These are phyloP conservation scores for Cydia splendana DNA, from an alignment of 1,140 invertebrate species.

Conservation along the genomic window DNA sequence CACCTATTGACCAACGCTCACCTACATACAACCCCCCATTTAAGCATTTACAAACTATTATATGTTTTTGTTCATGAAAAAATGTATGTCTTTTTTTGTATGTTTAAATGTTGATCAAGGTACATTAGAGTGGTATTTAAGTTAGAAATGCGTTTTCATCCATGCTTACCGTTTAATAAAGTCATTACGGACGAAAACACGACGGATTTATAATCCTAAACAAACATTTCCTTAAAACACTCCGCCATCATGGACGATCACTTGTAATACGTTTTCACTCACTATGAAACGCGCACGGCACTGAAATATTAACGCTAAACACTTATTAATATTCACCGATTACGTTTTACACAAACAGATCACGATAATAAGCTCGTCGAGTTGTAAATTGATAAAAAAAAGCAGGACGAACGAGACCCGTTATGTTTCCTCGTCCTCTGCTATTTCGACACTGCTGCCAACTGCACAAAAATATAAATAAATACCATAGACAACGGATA, in stretches of 20 bases:
- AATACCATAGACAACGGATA: slow-evolving; percentile 47
- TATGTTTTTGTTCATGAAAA: neutral
- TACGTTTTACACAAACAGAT: slow-evolving; percentile 57
- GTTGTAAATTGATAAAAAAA: slow-evolving; percentile 53
- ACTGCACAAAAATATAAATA: slow-evolving; percentile 62
- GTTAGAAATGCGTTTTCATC: neutral
- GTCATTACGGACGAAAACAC: slow-evolving; percentile 58
- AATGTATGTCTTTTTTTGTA: neutral
- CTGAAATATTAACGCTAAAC: slow-evolving; percentile 34
- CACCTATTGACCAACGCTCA: slow-evolving; percentile 16
- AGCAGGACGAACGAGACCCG: slow-evolving; percentile 56
- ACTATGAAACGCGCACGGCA: slow-evolving; percentile 35
- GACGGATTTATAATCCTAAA: slow-evolving; percentile 52
- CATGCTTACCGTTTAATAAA: slow-evolving; percentile 55
- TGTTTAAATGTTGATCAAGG: neutral
- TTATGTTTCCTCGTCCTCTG: slow-evolving; percentile 55
- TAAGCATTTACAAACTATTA: neutral
- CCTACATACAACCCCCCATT: neutral
- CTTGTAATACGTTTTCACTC: slow-evolving; percentile 55
- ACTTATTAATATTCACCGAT: slow-evolving; percentile 44
- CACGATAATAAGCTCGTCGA: slow-evolving; percentile 57
- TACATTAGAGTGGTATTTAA: neutral
- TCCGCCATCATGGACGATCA: slow-evolving; percentile 65
- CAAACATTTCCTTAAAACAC: slow-evolving; percentile 56
- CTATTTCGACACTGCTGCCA: slow-evolving; percentile 63